A percentile compares a stretch with the other conserved stretches of the same genome.
These are phyloP conservation scores for Callimico goeldii DNA, from an alignment of 2,797 vertebrate genomes.

Conservation along the genomic window DNA sequence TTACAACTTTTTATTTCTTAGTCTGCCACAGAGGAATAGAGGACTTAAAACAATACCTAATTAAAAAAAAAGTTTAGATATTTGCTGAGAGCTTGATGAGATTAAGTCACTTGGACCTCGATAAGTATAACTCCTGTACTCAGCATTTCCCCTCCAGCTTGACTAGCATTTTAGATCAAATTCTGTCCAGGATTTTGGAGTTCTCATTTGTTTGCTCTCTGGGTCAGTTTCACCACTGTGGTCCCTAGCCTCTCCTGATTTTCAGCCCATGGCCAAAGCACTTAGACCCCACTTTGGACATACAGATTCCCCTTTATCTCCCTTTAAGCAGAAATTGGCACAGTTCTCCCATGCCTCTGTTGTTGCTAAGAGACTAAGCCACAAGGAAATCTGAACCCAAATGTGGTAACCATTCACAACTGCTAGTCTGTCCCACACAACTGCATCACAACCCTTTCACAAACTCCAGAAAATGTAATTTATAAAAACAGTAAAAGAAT, in stretches of 20 bases:
- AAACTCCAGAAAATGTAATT: background rate
- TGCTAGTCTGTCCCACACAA: background rate
- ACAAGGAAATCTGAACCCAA: slow-evolving; percentile 47
- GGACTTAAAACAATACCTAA: background rate
- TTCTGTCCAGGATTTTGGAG: background rate
- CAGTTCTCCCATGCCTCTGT: background rate
- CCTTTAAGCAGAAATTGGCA: slow-evolving; percentile 12
- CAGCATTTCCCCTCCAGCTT: background rate
- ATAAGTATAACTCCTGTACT: background rate
- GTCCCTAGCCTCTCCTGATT: background rate
- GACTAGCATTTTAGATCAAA: background rate
- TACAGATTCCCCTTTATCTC: background rate
- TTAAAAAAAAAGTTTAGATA: background rate
- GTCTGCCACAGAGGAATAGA: background rate
- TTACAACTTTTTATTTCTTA: slow-evolving; percentile 20
- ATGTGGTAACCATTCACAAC: slow-evolving; percentile 19
- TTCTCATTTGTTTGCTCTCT: background rate
- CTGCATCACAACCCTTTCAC: background rate
- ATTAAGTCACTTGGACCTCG: background rate
- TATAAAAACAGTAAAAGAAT: background rate
- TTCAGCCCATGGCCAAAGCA: background rate
- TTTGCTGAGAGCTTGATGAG: background rate
- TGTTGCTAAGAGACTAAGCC: slow-evolving; percentile 9
- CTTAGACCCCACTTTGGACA: background rate
- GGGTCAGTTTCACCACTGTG: background rate